Evolutionary conservation across 2,888 invertebrate genomes (phyloP).

Genomic region (Pogonocherus hispidulus): DNA sequence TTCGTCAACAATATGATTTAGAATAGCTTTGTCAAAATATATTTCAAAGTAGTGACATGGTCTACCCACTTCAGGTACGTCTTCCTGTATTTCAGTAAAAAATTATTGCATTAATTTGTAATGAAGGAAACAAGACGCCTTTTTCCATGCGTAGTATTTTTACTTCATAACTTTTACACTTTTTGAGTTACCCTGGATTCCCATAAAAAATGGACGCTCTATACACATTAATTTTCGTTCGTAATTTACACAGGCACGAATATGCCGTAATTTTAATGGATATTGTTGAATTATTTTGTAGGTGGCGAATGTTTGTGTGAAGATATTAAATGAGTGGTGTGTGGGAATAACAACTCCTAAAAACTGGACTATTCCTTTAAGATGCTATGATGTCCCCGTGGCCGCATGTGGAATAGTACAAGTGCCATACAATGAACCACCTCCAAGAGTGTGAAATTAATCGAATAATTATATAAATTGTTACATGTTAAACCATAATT

Average conservation of each 20-base stretch:
- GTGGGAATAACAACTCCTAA: conserved; percentile 7
- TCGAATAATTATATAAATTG: no score
- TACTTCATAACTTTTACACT: no score
- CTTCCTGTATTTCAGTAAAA: neutral
- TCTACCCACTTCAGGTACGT: conserved; percentile 13
- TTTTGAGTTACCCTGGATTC: no score
- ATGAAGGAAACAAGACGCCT: no score
- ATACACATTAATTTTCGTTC: no score
- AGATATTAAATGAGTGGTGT: neutral
- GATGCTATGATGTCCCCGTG: neutral
- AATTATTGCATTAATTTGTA: neutral
- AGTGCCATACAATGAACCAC: neutral
- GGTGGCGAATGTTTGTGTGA: neutral
- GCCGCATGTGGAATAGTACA: neutral
- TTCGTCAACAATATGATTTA: conserved; percentile 17
- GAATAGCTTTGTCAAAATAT: conserved; percentile 12
- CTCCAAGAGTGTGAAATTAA: neutral
- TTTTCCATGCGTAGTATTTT: no score
- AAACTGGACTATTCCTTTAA: neutral
- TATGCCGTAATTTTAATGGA: no score
- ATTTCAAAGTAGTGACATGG: conserved; percentile 25
- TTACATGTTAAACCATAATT: no score
- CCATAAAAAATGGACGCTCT: no score
- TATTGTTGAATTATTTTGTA: neutral
- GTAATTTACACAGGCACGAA: no score